Evolutionary conservation across 1,140 invertebrate genomes (phyloP).

Genomic region (Lasioglossum albipes): DNA sequence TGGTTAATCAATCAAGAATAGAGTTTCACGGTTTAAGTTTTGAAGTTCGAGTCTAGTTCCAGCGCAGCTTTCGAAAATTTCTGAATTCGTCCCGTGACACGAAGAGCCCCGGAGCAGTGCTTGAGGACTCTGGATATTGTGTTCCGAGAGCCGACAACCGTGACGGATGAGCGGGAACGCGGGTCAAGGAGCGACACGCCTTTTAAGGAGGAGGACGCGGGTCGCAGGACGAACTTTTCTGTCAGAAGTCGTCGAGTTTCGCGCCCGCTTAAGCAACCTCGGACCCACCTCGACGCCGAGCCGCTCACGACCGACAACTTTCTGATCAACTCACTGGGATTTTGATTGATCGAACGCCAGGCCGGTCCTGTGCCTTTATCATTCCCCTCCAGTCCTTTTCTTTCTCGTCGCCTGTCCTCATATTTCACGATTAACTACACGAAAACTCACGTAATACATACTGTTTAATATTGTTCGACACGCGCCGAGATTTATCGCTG

Average conservation of each 20-base stretch:
- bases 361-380: neutral
- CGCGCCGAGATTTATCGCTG: neutral
- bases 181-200: constrained; percentile 59
- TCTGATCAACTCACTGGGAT: neutral
- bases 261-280: constrained; percentile 13
- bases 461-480: neutral
- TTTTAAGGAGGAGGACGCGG: constrained; percentile 45
- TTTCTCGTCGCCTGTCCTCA: neutral
- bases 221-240: constrained; percentile 56
- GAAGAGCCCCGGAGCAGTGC: constrained; percentile 18
- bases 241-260: constrained; percentile 31
- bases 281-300: constrained; percentile 24
- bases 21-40: too few relatives aligned
- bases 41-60: too few relatives aligned
- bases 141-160: constrained; percentile 54
- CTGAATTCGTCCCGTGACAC: constrained; percentile 51
- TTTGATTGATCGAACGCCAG: neutral
- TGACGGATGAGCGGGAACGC: constrained; percentile 56
- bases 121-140: constrained; percentile 46
- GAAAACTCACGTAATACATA: constrained; percentile 2
- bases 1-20: too few relatives aligned
- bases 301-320: neutral
- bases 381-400: neutral
- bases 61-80: too few relatives aligned
- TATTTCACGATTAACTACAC: constrained; percentile 5